Percentiles rank a stretch among this genome's conserved stretches.
Conservation (phyloP, 2,888 invertebrate genomes). For the Pseudococcus longispinus region DNA sequence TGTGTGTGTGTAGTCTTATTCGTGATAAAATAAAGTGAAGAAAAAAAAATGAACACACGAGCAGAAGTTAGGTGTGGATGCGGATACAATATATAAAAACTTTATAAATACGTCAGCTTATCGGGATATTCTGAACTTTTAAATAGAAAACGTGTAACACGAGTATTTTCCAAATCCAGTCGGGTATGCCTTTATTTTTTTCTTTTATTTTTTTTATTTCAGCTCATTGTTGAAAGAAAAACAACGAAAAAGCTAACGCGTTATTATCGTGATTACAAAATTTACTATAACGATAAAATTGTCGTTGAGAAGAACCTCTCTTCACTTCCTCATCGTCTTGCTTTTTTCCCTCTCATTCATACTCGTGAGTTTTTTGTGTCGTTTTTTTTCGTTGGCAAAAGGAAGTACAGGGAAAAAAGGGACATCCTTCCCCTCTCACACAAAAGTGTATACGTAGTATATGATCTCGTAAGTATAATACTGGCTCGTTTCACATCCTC, state of each 20-base stretch:
- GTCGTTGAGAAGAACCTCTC: not conserved
- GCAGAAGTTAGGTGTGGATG: not conserved
- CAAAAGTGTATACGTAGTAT: not conserved
- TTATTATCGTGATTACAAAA: slow-evolving; percentile 8
- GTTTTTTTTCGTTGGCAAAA: not conserved
- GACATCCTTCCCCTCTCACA: not conserved
- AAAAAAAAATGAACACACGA: too few relatives aligned
- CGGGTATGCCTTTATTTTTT: not conserved
- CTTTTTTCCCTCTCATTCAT: not conserved
- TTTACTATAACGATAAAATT: slow-evolving; percentile 7
- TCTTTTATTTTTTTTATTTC: not conserved
- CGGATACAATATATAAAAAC: slow-evolving; percentile 26
- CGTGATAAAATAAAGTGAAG: too few relatives aligned
- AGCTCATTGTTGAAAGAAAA: not conserved
- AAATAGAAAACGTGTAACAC: slow-evolving; percentile 20
- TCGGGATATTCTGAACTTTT: slow-evolving; percentile 14
- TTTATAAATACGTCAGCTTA: slow-evolving; percentile 10
- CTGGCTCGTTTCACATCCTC: not conserved
- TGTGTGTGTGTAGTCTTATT: too few relatives aligned
- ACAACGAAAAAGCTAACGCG: slow-evolving; percentile 7
- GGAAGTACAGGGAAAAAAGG: not conserved
- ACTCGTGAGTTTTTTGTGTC: not conserved
- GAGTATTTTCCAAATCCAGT: slow-evolving; percentile 22
- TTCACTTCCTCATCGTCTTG: not conserved
- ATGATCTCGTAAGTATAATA: not conserved